Evolutionary conservation across 2,888 invertebrate genomes (phyloP).

Genomic region (Esperia sulphurella): DNA sequence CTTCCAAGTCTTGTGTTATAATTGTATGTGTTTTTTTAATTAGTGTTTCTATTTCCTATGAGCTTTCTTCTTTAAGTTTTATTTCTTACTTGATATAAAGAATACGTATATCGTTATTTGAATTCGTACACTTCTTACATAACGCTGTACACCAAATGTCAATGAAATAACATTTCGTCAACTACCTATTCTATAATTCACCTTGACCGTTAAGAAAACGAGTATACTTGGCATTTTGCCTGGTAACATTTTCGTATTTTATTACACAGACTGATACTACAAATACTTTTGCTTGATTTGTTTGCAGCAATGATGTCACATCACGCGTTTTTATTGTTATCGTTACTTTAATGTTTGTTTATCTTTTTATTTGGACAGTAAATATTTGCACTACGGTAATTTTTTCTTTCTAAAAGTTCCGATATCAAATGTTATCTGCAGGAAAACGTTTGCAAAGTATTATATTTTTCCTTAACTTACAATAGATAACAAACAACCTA

Average conservation of each 20-base stretch:
- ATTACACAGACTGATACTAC: neutral
- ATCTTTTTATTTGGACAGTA: neutral
- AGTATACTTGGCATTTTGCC: constrained; percentile 21
- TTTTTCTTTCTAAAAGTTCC: neutral
- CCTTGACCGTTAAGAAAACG: constrained; percentile 22
- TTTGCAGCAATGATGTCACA: neutral
- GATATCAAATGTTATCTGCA: neutral
- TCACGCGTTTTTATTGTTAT: neutral
- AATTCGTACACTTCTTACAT: no score
- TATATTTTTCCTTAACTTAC: no score
- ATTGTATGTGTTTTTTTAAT: neutral
- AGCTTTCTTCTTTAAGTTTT: neutral
- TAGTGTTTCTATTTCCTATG: neutral
- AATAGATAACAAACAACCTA: no score
- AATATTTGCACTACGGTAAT: neutral
- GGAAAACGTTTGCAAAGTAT: neutral
- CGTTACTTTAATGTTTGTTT: constrained; percentile 7
- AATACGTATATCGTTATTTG: no score
- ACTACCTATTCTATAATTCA: neutral
- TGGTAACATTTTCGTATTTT: constrained; percentile 5
- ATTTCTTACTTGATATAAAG: no score
- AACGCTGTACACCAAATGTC: no score
- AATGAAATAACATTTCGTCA: neutral
- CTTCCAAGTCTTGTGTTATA: constrained; percentile 5
- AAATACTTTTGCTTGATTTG: neutral